Conservation (phyloP, 2,113 vertebrate genomes). For the Psophia crepitans region DNA sequence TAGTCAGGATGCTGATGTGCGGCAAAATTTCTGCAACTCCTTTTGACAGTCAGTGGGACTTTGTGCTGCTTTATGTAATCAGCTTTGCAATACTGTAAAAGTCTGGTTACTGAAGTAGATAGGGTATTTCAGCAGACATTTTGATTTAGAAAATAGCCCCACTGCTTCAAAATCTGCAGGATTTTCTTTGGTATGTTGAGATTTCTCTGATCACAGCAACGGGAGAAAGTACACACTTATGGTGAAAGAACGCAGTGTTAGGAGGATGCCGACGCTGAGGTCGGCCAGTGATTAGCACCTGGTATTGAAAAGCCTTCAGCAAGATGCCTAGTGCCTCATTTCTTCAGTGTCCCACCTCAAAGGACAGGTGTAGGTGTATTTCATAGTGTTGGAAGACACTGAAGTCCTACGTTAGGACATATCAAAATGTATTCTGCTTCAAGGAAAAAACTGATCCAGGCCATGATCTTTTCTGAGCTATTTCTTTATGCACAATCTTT, state of each 20-base stretch:
- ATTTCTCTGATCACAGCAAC: neutral
- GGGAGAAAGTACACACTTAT: neutral
- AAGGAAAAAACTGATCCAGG: neutral
- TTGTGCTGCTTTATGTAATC: neutral
- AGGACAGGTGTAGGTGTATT: neutral
- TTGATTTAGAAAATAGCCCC: neutral
- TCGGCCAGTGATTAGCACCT: neutral
- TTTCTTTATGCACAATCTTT: neutral
- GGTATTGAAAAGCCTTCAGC: neutral
- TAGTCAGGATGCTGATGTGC: neutral
- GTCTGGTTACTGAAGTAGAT: neutral
- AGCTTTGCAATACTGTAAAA: neutral
- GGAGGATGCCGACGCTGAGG: accelerated
- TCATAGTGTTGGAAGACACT: neutral
- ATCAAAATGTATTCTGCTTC: neutral
- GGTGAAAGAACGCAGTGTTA: neutral
- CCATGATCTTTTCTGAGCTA: neutral
- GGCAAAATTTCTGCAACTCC: neutral
- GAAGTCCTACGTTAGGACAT: neutral
- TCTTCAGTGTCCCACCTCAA: neutral
- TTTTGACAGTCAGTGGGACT: neutral
- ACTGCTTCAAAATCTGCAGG: neutral
- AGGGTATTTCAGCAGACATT: neutral
- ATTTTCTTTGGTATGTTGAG: neutral
- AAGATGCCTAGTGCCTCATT: neutral